These are phyloP conservation scores for Hypotaenidia okinawae DNA, from an alignment of 2,797 vertebrate species.

Conservation along the genomic window DNA sequence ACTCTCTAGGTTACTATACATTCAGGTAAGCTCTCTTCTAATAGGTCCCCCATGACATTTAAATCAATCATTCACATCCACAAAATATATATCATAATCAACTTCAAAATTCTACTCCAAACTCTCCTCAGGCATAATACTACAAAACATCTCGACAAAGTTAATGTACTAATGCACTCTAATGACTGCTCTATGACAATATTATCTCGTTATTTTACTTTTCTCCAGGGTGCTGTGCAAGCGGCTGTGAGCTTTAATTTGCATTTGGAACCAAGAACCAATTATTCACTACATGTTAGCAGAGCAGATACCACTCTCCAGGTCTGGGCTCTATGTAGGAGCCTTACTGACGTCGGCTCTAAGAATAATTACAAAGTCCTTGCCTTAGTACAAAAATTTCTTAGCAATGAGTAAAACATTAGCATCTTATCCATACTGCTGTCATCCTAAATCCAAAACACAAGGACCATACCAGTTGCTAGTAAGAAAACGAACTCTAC, in stretches of 20 bases:
- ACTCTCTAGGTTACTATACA: neutral
- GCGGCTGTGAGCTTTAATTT: neutral
- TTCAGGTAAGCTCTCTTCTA: neutral
- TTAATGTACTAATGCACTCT: neutral
- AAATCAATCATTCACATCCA: neutral
- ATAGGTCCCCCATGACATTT: neutral
- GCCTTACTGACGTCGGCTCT: accelerated
- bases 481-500: too few relatives aligned
- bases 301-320: neutral
- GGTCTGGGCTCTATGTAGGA: neutral
- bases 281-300: neutral
- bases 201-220: neutral
- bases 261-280: neutral
- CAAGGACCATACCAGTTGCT: too few relatives aligned
- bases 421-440: too few relatives aligned
- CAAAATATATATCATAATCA: neutral
- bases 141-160: neutral
- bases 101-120: neutral
- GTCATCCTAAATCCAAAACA: too few relatives aligned
- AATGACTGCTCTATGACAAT: neutral
- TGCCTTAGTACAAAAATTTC: too few relatives aligned
- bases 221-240: neutral
- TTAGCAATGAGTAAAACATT: too few relatives aligned
- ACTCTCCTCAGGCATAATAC: neutral
- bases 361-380: neutral